Evolutionary conservation across 2,113 vertebrate species (phyloP), one percentile per base, ranked within the genome.

Genomic region (Neodon shergylaensis): DNA sequence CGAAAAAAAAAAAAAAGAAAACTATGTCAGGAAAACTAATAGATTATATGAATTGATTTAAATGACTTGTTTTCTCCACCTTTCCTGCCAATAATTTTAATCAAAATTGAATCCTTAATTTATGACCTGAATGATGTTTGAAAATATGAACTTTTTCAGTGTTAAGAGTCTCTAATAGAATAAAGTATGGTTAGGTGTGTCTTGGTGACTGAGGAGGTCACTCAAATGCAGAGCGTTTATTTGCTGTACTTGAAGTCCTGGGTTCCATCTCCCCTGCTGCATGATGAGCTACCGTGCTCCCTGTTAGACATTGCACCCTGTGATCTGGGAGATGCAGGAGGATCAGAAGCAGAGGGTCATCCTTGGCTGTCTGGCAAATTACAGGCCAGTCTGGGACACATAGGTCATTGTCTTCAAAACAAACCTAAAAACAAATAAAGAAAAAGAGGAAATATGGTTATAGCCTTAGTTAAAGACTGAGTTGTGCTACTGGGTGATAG

Each of bases 1-100:
- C n/a, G n/a, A n/a, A n/a, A n/a, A n/a, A n/a, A n/a, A n/a, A n/a
- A 44, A 44, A 44, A 44, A 93, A 94, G 49, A 79, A 49, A 94
- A 10, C 61, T 66, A 73, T 36, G 17, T 54, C 36, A 9, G 77
- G 86, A 92, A 90, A 86, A 72, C 31, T 2, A 63, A 24, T 88
- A 36, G 47, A 90, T 74, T 77, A 74, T 73, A 21, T 66, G 8
- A 44, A 44, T 36, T 92, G 58, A 90, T 7, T 92, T 83, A 93
- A 72, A 68, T 83, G 66, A 87, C 84, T 92, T 93, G 4, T 3
- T 54, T 88, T n/a, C 52, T 89, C 85, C 5, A 85, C 31, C n/a
- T 85, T 91, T 85, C 94, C 24, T 54, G 4, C 22, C 26, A 68
- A 9, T 16, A 5, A 28, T 73, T 19, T 91, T 54, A 91, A 95